Evolutionary conservation across 37 sponge, comb jelly and placozoan genomes (phyloP).

Genomic region (Ephydatia muelleri): DNA sequence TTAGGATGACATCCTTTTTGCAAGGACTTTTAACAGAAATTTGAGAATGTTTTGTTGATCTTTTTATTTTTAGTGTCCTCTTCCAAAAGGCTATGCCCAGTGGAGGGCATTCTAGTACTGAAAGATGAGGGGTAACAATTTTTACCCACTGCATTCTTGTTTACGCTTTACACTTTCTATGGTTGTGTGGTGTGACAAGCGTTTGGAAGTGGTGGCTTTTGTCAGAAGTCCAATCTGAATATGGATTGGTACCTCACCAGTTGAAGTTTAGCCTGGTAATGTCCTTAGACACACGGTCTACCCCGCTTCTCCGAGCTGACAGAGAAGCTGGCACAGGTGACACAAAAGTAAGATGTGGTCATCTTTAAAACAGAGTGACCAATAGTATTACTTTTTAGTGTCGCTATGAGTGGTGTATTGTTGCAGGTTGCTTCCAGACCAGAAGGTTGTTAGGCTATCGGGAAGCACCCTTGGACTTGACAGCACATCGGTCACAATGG

Average conservation of each 20-base stretch:
- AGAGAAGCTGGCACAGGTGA: slow-evolving; percentile 14
- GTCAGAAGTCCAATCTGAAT: slow-evolving; percentile 50
- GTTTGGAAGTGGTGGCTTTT: not conserved
- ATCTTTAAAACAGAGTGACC: no score
- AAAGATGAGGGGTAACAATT: not conserved
- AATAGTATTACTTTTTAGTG: no score
- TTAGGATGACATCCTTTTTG: no score
- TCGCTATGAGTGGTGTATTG: not conserved
- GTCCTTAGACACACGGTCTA: slow-evolving; percentile 36
- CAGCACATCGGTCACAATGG: slow-evolving; percentile 33
- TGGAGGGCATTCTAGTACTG: not conserved
- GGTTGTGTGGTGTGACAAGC: not conserved
- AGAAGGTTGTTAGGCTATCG: not conserved
- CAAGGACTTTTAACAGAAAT: no score
- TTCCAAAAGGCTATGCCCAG: not conserved
- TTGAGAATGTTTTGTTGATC: not conserved
- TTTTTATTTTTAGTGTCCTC: not conserved
- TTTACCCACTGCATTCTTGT: not conserved
- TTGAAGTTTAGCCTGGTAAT: slow-evolving; percentile 46
- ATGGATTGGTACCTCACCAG: slow-evolving; percentile 50
- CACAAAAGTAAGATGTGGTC: slow-evolving; percentile 36
- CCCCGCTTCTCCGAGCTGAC: slow-evolving; percentile 14
- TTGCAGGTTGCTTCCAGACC: slow-evolving; percentile 14
- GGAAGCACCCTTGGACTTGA: slow-evolving; percentile 7
- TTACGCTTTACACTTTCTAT: not conserved